Base-by-base conservation (phyloP, 2,113 vertebrate species). In the Motacilla alba region DNA sequence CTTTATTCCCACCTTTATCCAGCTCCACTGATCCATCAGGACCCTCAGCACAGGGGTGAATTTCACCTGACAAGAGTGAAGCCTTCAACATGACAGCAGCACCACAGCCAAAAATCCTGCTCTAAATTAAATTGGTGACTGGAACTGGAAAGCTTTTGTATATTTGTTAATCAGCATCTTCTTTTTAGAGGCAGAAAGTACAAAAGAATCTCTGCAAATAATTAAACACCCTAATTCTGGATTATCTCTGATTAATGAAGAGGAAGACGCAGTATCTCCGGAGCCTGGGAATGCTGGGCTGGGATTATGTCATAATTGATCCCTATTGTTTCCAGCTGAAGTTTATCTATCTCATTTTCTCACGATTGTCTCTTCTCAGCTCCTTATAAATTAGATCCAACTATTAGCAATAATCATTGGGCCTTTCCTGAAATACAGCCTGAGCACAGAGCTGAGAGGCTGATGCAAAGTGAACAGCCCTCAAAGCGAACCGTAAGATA, bases 241-340 rank as follows among this genome's bases (percentile, higher is more conserved):
- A 95, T 96, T 95, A 96, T 95, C 92, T 94, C 91, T 96, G 92
- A 95, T 96, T 96, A 96, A 80, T 96, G 95, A 94, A 94, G 92
- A 95, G 82, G 82, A 95, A 96, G 91, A 75, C 26, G 0, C 27
- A 86, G 50, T 80, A 93, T 90, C 91, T 96, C 84, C 93, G 95
- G 90, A 94, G 93, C 27, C 72, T 0, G 4, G 87, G 95, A 96
- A 95, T 90, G 84, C 82, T 85, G 87, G 87, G 75, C 63, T 94
- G 87, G 7, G 72, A 95, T 96, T 95, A 94, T 97, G 95, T 88
- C 91, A 95, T 94, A 97, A 96, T 93, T 95, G 95, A 96, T 97
- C 95, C 78, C 72, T 77, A 80, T 95, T 96, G 93, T 95, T 94
- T 95, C 67, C 79, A 97, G 63, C 35, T 91, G 85, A 96, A 95